phyloP scores from a whole-genome alignment of 2,113 vertebrate genomes.

The Neomonachus schauinslandi region DNA sequence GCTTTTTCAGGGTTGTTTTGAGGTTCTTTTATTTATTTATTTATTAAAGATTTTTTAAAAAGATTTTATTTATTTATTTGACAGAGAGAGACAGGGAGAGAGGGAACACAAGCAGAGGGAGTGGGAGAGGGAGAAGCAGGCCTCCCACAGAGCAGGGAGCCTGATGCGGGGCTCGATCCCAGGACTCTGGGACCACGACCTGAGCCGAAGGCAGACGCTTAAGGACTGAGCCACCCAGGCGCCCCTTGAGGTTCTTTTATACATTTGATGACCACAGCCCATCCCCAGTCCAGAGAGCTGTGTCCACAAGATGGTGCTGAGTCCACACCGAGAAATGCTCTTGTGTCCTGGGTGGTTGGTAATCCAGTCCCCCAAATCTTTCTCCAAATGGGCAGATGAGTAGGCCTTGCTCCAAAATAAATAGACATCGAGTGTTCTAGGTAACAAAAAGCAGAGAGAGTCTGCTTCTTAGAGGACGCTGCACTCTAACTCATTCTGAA shows the following conservation, averaged over 20 bases:
- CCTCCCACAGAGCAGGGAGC: too few species aligned
- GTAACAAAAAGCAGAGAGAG: background rate
- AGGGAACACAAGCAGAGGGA: too few species aligned
- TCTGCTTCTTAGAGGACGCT: background rate
- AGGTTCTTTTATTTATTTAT: too few species aligned
- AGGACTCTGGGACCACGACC: too few species aligned
- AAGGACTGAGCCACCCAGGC: too few species aligned
- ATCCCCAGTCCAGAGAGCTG: background rate
- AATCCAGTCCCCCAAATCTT: background rate
- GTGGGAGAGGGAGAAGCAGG: too few species aligned
- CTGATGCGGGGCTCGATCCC: too few species aligned
- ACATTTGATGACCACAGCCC: background rate
- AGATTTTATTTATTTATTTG: too few species aligned
- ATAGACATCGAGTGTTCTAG: background rate
- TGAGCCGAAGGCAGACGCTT: too few species aligned
- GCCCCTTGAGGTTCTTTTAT: too few species aligned
- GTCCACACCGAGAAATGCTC: background rate
- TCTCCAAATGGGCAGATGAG: background rate
- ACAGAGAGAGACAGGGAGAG: too few species aligned
- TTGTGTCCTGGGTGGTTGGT: background rate
- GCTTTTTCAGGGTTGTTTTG: background rate
- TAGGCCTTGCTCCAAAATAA: background rate
- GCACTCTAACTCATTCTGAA: background rate
- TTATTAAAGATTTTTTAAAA: too few species aligned
- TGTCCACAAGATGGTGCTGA: constrained; percentile 78